A percentile compares a stretch with the other conserved stretches of the same genome.
phyloP scores from a whole-genome alignment of 2,113 vertebrate genomes.

The Rostratula benghalensis region DNA sequence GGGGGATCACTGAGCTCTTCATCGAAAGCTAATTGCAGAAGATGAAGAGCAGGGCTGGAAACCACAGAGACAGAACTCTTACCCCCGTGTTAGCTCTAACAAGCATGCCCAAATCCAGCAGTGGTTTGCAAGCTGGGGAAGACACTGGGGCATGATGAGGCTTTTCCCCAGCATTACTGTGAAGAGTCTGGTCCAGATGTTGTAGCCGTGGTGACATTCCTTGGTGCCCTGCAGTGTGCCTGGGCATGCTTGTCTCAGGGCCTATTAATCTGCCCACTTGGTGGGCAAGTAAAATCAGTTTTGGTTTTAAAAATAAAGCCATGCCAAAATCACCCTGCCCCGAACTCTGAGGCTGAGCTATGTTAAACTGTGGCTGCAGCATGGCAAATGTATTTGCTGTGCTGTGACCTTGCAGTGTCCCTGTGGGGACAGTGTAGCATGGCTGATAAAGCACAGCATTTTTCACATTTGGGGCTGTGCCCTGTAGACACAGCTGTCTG shows the following conservation, averaged over 20 bases:
- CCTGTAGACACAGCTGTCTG: background rate
- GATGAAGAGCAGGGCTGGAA: background rate
- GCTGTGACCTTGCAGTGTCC: background rate
- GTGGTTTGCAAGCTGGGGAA: background rate
- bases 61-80: background rate
- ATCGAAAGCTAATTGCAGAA: background rate
- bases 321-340: background rate
- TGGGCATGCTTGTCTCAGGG: rapidly evolving
- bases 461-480: background rate
- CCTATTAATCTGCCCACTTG: no score
- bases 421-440: rapidly evolving
- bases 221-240: rapidly evolving
- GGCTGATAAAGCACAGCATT: rapidly evolving
- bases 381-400: background rate
- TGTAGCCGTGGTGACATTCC: no score
- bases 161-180: background rate
- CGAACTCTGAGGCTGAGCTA: background rate
- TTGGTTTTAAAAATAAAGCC: background rate
- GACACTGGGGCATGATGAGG: rapidly evolving
- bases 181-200: background rate
- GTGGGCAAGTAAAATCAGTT: background rate
- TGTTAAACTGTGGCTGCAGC: background rate
- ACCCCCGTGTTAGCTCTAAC: background rate
- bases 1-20: background rate
- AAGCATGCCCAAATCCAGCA: background rate